Base-by-base conservation (phyloP, 2,888 invertebrate species). In the Stenoptilia bipunctidactyla region DNA sequence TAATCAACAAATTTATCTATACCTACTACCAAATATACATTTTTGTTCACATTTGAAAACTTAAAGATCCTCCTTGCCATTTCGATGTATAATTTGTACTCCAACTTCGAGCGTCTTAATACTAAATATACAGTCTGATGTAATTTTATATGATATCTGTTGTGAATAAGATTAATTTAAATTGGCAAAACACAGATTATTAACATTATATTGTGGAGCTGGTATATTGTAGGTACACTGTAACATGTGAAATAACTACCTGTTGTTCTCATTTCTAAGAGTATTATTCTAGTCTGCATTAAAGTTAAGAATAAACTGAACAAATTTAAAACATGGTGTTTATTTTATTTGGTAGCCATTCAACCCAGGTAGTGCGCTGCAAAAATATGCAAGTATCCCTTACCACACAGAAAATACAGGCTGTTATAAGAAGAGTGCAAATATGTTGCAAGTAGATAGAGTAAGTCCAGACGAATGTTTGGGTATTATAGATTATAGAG, bases 261-360 rank as follows among this genome's bases (percentile, higher is more conserved):
- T 79, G 82, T 82, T 83, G 82, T 82, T 83, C 77, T 80, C 75
- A 82, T 82, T 83, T 82, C 77, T 79, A 83, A 82, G 83, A 83
- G 83, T 83, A 83, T 83, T 83, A 83, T 83, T 82, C 83, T 83
- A 83, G 83, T 83, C 83, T 80, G 83, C 82, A 82, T 83, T 83
- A 82, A 79, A 77, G 66, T 82, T 83, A 83, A 83, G 82, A 79
- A 80, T 82, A 83, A 82, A 83, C 66, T 72, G 79, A 80, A 77
- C 76, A 77, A 79, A 73, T 59, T 71, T 54, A 66, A 30, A 20
- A 3, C 8, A 3, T 49, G 15, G 48, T 40, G 47, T 42, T 56
- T 56, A 55, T 68, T 70, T 76, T 51, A 59, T 57, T 70, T n/a
- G n/a, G n/a, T n/a, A n/a, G n/a, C n/a, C n/a, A n/a, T n/a, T n/a